Evolutionary conservation across 2,888 invertebrate species (phyloP), one percentile per base, ranked within the genome.

Genomic region (Geophilus truncorum): DNA sequence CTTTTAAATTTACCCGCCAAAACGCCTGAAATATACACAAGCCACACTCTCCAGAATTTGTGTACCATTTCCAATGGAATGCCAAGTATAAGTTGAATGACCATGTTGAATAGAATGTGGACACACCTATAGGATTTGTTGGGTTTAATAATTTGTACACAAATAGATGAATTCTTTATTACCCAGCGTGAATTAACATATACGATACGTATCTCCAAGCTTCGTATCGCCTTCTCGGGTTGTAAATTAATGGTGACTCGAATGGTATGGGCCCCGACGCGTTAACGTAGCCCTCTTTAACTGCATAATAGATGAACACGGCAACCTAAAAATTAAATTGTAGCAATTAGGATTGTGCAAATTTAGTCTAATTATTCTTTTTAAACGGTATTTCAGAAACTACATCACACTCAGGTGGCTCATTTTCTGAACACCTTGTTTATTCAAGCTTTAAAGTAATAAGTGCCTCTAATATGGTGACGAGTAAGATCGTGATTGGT

Each of bases 21-120:
- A 0, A 96, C 95, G 0, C 96, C 96, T 0, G 94, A 92, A 51
- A 93, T 86, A 87, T 96, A 96, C 34, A 96, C 93, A 12, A 93
- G 87, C 0, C 93, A 89, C 6, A 98, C 93, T 78, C 98, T 90
- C 96, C 96, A 96, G 93, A 95, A 96, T 83, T 93, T 92, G 87
- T 98, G 98, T 0, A 98, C 97, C 92, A 98, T 93, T 88, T 99
- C 98, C 82, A 99, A 88, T 0, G 98, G 97, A 10, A 97, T 91
- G 0, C 98, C 98, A 81, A 99, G 90, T 87, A 97, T 90, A 81
- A 98, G 89, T 87, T 98, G 98, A 82, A 97, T 95, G 80, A 96
- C 88, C 28, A 97, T 89, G 87, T 99, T 98, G 85, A 96, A 94
- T 82, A 94, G 88, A 45, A 98, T 89, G 87, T 99, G 98, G 85